Base-by-base conservation (phyloP, 2,797 vertebrate genomes). In the Pseudochirops cupreus region DNA sequence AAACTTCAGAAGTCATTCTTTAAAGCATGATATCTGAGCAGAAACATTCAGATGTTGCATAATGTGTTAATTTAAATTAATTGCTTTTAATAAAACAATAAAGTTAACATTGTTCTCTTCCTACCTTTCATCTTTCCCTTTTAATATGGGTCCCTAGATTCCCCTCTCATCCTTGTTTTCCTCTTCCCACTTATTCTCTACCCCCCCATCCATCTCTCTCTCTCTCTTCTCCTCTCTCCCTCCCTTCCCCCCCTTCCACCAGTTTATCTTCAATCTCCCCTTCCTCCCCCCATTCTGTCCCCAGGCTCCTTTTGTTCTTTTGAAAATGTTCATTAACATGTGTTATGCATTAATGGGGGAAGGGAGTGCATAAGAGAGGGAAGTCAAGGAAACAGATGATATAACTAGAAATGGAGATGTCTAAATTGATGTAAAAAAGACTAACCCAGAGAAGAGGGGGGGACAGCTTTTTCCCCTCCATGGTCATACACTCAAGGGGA, bases 321-420 rank as follows among this genome's bases (percentile, higher is more conserved):
- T 91, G 91, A 53, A 93, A 56, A 87, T 46, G 29, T 89, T 97
- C 59, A 93, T 91, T 89, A 96, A 92, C 3, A 54, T 56, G 62
- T 91, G 26, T 92, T 94, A 53, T 59, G 59, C 92, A 33, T 92
- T 74, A n/a, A 55, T 58, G 52, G 59, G 57, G 52, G 52, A 31
- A 67, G 58, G 58, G 12, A 39, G n/a, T 16, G 16, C 13, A 16
- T n/a, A 52, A 67, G 50, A 33, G 2, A 82, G 74, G 9, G 74
- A 46, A 82, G 39, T 82, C n/a, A 18, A 82, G 74, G 74, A 13
- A 46, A 82, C 74, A 46, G 39, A 31, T 16, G n/a, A 74, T n/a
- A 13, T 12, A 92, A 53, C 14, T 50, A 92, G 31, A 92, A 54
- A 56, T 54, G 4, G 24, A 28, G 33, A 54, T 56, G 50, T 54